Evolutionary conservation across 2,113 vertebrate genomes (phyloP), one percentile per base, ranked within the genome.

Genomic region (Fulica atra): DNA sequence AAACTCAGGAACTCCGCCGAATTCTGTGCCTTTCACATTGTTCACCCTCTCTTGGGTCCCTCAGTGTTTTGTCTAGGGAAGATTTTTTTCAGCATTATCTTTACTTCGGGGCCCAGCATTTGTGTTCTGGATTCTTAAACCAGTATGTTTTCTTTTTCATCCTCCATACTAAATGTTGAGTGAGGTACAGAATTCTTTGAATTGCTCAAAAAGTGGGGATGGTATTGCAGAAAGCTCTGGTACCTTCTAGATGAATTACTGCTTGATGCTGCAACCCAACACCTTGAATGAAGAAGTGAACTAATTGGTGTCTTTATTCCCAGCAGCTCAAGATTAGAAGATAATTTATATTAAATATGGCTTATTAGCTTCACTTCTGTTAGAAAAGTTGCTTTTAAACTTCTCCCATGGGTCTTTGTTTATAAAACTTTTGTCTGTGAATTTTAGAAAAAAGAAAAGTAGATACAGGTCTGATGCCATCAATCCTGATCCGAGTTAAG

Each of bases 131-230:
- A 54, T n/a, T 56, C 68, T 76, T 60, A 69, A 61, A 57, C 33
- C 38, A 65, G 1, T 24, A 16, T 19, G 15, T 56, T 85, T 71
- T 82, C 15, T 17, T 73, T 88, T 64, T 48, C 7, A 2, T 88
- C n/a, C 50, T 82, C 76, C 20, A 0, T 35, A 15, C 20, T 53
- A 21, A 61, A 69, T 14, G 24, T 4, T 66, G 44, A 83, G 54
- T 46, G 36, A 77, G 42, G 31, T 59, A 48, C 11, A 54, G 36
- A 36, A 19, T 56, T 29, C 36, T 42, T 46, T 53, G 29, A 35
- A 31, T 69, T 72, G 38, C 23, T 63, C 0, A 0, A 51, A 16
- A 81, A 59, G 6, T 36, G 46, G 28, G 13, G 25, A 11, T 82
- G 68, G 7, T 71, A 4, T 2, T 72, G 57, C 56, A 56, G 60